Conservation (phyloP, 2,888 invertebrate species). For the Cryptus armator region DNA sequence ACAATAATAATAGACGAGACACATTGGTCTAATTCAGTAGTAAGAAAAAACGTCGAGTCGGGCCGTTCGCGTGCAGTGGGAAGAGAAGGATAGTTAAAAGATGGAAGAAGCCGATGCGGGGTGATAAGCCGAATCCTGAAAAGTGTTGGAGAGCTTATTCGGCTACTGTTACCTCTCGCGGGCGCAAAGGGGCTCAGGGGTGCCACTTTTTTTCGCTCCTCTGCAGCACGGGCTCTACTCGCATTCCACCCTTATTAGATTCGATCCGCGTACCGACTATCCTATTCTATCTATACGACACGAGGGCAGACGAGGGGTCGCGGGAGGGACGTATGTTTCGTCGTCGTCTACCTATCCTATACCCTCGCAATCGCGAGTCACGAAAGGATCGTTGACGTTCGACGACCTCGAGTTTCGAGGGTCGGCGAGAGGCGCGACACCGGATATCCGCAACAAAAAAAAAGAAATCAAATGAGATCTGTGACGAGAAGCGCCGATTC, state of each 20-base stretch:
- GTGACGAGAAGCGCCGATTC: neutral
- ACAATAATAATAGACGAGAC: constrained; percentile 42
- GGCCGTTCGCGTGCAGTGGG: constrained; percentile 69
- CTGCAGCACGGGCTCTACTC: constrained; percentile 69
- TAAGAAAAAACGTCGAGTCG: constrained; percentile 69
- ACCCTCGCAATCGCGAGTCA: constrained; percentile 41
- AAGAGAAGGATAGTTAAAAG: constrained; percentile 57
- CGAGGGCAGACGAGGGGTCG: neutral
- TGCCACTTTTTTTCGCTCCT: constrained; percentile 59
- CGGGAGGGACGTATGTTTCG: neutral
- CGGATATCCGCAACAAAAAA: constrained; percentile 53
- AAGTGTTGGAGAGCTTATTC: constrained; percentile 84
- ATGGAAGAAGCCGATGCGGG: constrained; percentile 80
- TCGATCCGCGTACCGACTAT: constrained; percentile 71
- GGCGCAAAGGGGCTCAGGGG: constrained; percentile 66
- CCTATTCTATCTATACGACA: constrained; percentile 16
- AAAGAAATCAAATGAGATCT: constrained; percentile 43
- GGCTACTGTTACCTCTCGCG: constrained; percentile 82
- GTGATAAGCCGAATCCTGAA: constrained; percentile 83
- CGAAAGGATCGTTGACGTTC: constrained; percentile 66
- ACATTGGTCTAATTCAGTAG: constrained; percentile 70
- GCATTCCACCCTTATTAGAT: constrained; percentile 82
- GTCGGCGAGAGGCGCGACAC: constrained; percentile 36
- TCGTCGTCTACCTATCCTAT: neutral
- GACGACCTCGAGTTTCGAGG: constrained; percentile 68